Conservation (phyloP, 2,797 vertebrate species). For the Catamblyrhynchus diadema region DNA sequence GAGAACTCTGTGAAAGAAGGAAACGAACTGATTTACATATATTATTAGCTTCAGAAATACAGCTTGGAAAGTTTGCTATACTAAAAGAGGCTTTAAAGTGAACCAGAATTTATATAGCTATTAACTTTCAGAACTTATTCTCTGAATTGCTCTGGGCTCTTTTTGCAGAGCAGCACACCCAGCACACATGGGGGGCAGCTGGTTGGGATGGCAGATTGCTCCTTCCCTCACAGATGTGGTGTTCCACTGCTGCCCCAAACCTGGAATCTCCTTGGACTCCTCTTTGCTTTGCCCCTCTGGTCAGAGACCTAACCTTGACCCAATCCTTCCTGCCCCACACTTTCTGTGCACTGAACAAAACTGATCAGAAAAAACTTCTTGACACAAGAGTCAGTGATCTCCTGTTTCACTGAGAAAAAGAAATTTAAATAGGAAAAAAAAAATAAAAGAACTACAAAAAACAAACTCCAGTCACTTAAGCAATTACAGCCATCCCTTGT, state of each 20-base stretch:
- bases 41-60: background rate
- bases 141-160: background rate
- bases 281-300: background rate
- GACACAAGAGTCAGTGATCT: background rate
- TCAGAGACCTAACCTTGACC: background rate
- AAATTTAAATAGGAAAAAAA: background rate
- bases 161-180: background rate
- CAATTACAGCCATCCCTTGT: background rate
- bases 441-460: background rate
- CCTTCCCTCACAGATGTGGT: background rate
- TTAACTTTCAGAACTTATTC: background rate
- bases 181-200: background rate
- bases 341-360: background rate
- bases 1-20: background rate
- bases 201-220: background rate
- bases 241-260: background rate
- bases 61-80: background rate
- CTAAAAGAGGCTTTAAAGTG: background rate
- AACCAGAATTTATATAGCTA: background rate
- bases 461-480: background rate
- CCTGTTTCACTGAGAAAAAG: background rate
- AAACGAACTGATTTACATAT: background rate
- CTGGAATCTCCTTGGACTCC: background rate
- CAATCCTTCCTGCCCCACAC: background rate
- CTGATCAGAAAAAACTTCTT: background rate